These are phyloP conservation scores for Stegostoma tigrinum DNA, from an alignment of 2,113 vertebrate genomes.

Conservation along the genomic window DNA sequence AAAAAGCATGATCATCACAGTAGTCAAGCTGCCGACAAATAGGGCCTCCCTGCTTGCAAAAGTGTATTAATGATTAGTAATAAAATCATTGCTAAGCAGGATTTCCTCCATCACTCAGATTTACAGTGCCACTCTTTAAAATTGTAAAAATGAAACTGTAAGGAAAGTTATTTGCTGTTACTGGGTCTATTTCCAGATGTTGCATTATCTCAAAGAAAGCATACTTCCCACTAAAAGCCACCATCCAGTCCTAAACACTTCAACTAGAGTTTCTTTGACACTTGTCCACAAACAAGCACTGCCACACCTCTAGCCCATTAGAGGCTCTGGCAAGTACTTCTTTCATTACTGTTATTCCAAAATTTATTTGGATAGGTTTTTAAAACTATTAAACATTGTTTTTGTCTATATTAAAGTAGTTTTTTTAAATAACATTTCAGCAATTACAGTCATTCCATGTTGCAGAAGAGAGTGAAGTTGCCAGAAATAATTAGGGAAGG, in stretches of 20 bases:
- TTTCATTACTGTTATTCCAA: neutral
- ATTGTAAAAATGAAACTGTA: neutral
- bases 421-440: neutral
- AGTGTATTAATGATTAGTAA: neutral
- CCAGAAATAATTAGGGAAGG: neutral
- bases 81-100: neutral
- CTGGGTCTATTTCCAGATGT: neutral
- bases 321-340: neutral
- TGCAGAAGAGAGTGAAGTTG: neutral
- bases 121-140: neutral
- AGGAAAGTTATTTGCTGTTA: neutral
- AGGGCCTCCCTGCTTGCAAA: no score
- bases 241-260: neutral
- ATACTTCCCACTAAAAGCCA: neutral
- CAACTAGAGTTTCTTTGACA: neutral
- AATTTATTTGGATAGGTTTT: neutral
- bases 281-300: no score
- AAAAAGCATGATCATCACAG: neutral
- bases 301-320: no score
- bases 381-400: neutral
- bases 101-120: neutral
- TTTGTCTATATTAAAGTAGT: neutral
- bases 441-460: neutral
- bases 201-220: neutral
- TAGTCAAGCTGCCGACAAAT: neutral